Conservation (phyloP, 2,888 invertebrate genomes). For the Isoperla grammatica region DNA sequence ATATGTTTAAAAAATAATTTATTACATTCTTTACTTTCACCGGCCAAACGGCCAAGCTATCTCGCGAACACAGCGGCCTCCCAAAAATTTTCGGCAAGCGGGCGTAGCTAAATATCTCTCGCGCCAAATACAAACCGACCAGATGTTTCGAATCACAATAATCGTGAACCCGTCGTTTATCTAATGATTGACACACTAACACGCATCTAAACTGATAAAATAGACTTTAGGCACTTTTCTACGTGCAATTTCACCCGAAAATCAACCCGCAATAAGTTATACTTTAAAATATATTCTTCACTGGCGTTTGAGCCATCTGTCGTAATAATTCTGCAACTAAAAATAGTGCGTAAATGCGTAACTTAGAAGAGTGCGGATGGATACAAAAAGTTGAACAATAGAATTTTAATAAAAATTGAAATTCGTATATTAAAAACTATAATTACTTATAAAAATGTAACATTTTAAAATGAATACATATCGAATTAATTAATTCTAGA, state of each 20-base stretch:
- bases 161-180: conserved; percentile 12
- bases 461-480: background rate
- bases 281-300: conserved; percentile 39
- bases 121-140: conserved; percentile 28
- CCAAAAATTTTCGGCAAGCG: conserved; percentile 27
- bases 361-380: conserved; percentile 43
- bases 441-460: conserved; percentile 47
- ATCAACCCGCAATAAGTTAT: conserved; percentile 22
- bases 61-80: conserved; percentile 27
- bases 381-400: conserved; percentile 34
- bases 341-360: conserved; percentile 60
- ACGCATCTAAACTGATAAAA: background rate
- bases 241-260: conserved; percentile 13
- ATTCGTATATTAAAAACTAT: conserved; percentile 46
- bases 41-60: conserved; percentile 29
- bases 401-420: conserved; percentile 51
- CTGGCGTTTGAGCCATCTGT: conserved; percentile 57
- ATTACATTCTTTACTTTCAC: conserved; percentile 28
- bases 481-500: background rate
- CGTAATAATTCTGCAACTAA: conserved; percentile 60
- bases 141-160: background rate
- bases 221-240: background rate
- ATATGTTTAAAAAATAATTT: conserved; percentile 19
- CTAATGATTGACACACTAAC: background rate
- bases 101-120: conserved; percentile 22